Conservation (phyloP, 2,113 vertebrate species). For the Carassius auratus region DNA sequence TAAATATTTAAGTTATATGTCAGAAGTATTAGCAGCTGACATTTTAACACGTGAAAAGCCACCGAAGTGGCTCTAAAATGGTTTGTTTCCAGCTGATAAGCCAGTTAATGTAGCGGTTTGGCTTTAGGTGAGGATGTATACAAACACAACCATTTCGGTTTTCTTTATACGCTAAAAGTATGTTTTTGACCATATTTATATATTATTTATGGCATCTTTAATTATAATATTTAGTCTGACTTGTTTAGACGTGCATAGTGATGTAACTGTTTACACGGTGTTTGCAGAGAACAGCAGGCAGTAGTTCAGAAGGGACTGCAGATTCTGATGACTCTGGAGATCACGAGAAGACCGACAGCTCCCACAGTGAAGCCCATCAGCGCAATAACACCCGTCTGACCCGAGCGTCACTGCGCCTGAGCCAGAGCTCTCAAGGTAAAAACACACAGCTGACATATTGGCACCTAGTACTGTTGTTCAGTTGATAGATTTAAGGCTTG, state of each 20-base stretch:
- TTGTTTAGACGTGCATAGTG: neutral
- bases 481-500: neutral
- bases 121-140: neutral
- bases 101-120: neutral
- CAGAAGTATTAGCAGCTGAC: neutral
- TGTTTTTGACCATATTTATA: neutral
- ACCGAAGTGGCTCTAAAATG: neutral
- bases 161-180: neutral
- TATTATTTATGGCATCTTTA: neutral
- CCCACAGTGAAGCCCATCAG: conserved; percentile 89
- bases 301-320: conserved; percentile 95
- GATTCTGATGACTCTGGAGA: conserved; percentile 98
- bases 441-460: neutral
- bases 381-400: conserved; percentile 89
- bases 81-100: neutral
- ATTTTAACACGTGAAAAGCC: neutral
- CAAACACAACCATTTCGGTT: neutral
- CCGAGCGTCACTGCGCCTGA: conserved; percentile 92
- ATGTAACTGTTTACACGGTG: neutral
- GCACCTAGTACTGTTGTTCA: neutral
- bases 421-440: conserved; percentile 97
- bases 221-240: neutral
- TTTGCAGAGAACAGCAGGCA: conserved; percentile 89
- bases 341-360: conserved; percentile 95
- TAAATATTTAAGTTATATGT: neutral